These are phyloP conservation scores for Anagrus nilaparvatae DNA, from an alignment of 1,140 invertebrate genomes.

Conservation along the genomic window DNA sequence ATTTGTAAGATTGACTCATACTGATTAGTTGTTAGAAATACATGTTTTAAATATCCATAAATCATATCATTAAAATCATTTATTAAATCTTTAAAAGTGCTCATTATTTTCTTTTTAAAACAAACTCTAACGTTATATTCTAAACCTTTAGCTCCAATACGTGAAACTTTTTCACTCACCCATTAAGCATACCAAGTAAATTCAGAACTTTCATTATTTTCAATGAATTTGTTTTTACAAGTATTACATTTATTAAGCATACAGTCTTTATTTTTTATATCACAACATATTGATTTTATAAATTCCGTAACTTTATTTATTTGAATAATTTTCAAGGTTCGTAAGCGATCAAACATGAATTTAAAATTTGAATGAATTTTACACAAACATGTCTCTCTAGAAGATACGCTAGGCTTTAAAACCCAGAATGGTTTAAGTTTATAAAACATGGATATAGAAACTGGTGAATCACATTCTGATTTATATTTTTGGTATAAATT, in stretches of 20 bases:
- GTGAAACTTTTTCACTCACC: background rate
- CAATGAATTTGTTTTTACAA: background rate
- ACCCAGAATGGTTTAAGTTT: background rate
- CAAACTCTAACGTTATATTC: background rate
- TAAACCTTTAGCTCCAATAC: background rate
- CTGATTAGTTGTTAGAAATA: background rate
- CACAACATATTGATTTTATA: background rate
- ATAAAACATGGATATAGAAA: background rate
- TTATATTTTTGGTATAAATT: constrained; percentile 1
- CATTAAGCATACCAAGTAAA: background rate
- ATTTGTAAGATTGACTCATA: background rate
- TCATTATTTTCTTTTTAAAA: background rate
- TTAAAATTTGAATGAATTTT: background rate
- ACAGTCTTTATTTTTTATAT: background rate
- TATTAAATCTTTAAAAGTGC: background rate
- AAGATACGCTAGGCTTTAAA: background rate
- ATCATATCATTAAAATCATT: background rate
- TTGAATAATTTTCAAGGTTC: background rate
- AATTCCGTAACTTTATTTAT: background rate
- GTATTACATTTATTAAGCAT: background rate
- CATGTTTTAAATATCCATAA: background rate
- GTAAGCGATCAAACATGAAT: background rate
- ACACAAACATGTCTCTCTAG: constrained; percentile 4
- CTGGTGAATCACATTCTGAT: too few species aligned
- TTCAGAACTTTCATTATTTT: background rate